These are phyloP conservation scores for Brachyistius frenatus DNA, from an alignment of 2,113 vertebrate genomes.

Conservation along the genomic window DNA sequence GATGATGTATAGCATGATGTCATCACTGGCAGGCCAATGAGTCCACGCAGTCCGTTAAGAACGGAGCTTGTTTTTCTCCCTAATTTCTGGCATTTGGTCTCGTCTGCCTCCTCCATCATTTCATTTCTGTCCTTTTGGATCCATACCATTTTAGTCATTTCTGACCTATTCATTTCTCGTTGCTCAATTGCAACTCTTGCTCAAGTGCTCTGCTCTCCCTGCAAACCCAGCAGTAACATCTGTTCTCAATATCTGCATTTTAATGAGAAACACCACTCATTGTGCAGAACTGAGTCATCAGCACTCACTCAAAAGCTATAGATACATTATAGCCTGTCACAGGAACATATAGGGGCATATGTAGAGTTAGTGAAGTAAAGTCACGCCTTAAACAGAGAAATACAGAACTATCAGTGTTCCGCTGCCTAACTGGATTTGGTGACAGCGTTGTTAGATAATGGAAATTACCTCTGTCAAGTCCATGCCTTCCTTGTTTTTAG, in stretches of 20 bases:
- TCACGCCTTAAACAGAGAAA: not conserved
- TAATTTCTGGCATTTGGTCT: conserved; percentile 25
- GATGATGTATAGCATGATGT: conserved; percentile 59
- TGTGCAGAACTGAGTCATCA: not conserved
- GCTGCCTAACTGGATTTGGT: conserved; percentile 5
- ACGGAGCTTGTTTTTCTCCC: conserved; percentile 44
- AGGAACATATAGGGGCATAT: not conserved
- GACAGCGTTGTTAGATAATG: not conserved
- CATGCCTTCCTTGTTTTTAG: not conserved
- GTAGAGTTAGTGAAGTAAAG: not conserved
- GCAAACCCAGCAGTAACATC: conserved; percentile 44
- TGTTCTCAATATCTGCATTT: conserved; percentile 48
- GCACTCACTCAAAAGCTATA: conserved; percentile 12
- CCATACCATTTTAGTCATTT: conserved; percentile 28
- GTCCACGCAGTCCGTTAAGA: conserved; percentile 44
- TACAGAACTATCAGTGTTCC: not conserved
- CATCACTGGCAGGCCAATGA: conserved; percentile 33
- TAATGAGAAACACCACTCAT: conserved; percentile 30
- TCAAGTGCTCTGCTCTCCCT: conserved; percentile 19
- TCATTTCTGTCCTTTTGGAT: conserved; percentile 15
- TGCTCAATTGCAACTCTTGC: conserved; percentile 20
- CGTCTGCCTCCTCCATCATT: not conserved
- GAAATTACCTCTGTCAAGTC: not conserved
- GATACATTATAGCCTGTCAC: not conserved
- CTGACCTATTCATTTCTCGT: conserved; percentile 13